Evolutionary conservation across 2,113 vertebrate genomes (phyloP), one percentile per base, ranked within the genome.

Genomic region (Zapornia atra): DNA sequence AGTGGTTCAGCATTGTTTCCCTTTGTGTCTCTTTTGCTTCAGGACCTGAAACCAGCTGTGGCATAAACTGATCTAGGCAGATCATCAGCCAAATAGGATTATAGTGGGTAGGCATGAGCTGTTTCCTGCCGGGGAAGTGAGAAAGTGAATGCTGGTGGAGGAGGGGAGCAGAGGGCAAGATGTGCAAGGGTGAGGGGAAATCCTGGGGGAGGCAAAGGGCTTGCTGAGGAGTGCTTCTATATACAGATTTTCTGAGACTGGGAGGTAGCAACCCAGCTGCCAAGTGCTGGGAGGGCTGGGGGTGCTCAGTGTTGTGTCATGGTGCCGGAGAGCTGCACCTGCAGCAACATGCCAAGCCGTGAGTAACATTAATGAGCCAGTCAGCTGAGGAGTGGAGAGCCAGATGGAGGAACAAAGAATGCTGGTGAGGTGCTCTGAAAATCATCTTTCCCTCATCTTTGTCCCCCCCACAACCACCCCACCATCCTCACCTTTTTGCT

Each of bases 251-350:
- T 77, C 53, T 80, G 63, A 75, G 63, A 3, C 29, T 61, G 77
- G 60, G 87, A 69, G 77, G 59, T 42, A 65, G 36, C 78, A 63
- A 60, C 46, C 60, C 44, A 14, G 11, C 33, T 78, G 59, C n/a
- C n/a, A 46, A 0, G 29, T 82, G 61, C 84, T 92, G 44, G 40
- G 68, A 36, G 61, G 85, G 48, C 29, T 42, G 48, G 66, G 80
- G 75, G 44, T 34, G 72, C 42, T 63, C 12, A 42, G 36, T 0
- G 3, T 9, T 81, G 80, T 0, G 13, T 75, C 76, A 44, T 36
- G 54, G 88, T 90, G 90, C 53, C 9, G 0, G 77, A 50, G 95
- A 84, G 50, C 83, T 81, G 96, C 96, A 96, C 95, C 96, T 98
- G 96, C 92, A 88, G 89, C 91, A 79, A 86, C 12, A 1, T 15